Conservation (phyloP, 2,797 vertebrate genomes). For the Pitangus sulphuratus region DNA sequence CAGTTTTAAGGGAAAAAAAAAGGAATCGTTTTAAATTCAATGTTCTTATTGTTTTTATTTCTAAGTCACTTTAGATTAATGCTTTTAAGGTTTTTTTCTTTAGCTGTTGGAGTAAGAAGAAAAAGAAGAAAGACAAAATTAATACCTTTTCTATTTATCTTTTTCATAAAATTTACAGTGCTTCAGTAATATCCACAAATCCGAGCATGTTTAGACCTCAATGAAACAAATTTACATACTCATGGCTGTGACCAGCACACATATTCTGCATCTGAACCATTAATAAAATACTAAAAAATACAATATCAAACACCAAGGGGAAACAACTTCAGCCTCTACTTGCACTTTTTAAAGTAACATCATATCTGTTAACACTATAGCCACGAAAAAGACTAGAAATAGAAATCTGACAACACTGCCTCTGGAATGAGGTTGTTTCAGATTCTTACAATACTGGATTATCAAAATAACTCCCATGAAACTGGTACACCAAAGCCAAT, state of each 20-base stretch:
- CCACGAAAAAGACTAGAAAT: constrained; percentile 45
- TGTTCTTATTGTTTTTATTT: background rate
- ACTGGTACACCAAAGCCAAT: constrained; percentile 64
- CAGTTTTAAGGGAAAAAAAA: background rate
- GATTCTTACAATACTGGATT: constrained; percentile 62
- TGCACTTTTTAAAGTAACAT: constrained; percentile 1
- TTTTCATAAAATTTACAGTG: background rate
- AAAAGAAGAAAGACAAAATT: background rate
- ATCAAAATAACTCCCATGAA: constrained; percentile 64
- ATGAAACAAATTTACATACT: background rate
- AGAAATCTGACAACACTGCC: constrained; percentile 47
- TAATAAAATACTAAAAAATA: background rate
- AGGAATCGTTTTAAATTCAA: background rate
- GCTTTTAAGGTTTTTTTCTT: background rate
- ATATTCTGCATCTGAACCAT: background rate
- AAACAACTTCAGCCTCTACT: background rate
- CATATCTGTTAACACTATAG: constrained; percentile 24
- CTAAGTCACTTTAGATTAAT: background rate
- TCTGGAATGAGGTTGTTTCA: constrained; percentile 63
- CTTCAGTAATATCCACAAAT: background rate
- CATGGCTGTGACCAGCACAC: background rate
- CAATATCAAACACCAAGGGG: background rate
- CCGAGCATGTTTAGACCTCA: background rate
- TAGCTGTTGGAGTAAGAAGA: background rate
- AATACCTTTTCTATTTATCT: background rate